Conservation (phyloP, 2,888 invertebrate species). For the Bimastos eiseni region DNA sequence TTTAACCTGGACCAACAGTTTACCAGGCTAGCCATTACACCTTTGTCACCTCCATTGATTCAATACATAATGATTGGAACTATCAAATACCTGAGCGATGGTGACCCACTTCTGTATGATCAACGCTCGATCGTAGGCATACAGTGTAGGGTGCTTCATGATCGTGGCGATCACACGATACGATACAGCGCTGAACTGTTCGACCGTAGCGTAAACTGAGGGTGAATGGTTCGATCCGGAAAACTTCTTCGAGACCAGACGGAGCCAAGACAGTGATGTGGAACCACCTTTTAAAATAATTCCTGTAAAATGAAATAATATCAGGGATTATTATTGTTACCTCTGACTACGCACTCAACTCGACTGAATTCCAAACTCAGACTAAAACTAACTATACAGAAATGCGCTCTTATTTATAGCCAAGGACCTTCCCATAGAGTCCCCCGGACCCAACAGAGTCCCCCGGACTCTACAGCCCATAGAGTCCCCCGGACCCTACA, state of each 20-base stretch:
- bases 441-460: too few species aligned
- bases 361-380: too few species aligned
- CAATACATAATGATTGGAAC: not conserved
- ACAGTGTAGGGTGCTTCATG: constrained; percentile 67
- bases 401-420: too few species aligned
- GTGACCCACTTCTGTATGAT: constrained; percentile 94
- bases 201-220: constrained; percentile 87
- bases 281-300: constrained; percentile 88
- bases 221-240: constrained; percentile 46
- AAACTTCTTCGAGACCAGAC: constrained; percentile 83
- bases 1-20: too few species aligned
- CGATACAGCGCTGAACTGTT: constrained; percentile 89
- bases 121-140: constrained; percentile 79
- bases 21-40: too few species aligned
- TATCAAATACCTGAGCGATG: constrained; percentile 72
- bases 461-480: too few species aligned
- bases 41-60: too few species aligned
- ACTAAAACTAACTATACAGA: too few species aligned
- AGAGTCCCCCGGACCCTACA: too few species aligned
- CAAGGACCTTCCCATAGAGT: too few species aligned
- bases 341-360: too few species aligned
- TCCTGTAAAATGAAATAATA: constrained; percentile 68
- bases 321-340: constrained; percentile 20
- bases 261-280: constrained; percentile 95
- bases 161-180: constrained; percentile 44